phyloP scores from a whole-genome alignment of 2,888 invertebrate species.

The Morpho helenor region DNA sequence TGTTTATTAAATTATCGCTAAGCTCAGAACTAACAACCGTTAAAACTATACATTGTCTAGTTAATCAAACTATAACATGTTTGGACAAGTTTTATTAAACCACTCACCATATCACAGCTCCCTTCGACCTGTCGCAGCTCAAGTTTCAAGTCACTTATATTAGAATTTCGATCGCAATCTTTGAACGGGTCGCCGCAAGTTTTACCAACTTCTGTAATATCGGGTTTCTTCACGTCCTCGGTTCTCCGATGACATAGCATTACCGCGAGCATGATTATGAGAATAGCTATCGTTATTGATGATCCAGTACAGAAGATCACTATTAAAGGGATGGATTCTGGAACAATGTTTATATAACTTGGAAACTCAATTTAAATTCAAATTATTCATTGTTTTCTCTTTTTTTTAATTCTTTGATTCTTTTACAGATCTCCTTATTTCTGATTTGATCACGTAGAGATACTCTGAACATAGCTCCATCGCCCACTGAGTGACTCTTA shows the following conservation, averaged over 20 bases:
- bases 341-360: constrained; percentile 27
- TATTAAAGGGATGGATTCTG: constrained; percentile 87
- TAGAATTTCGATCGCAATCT: constrained; percentile 92
- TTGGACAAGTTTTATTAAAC: too few species aligned
- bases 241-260: constrained; percentile 84
- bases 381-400: not conserved
- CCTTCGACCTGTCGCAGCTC: constrained; percentile 91
- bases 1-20: too few species aligned
- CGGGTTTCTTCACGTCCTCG: constrained; percentile 80
- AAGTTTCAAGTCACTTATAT: constrained; percentile 93
- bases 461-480: too few species aligned
- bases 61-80: too few species aligned
- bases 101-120: constrained; percentile 84
- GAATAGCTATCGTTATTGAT: constrained; percentile 87
- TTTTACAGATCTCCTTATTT: too few species aligned
- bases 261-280: constrained; percentile 88
- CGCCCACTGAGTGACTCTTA: too few species aligned
- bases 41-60: too few species aligned
- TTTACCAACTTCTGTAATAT: constrained; percentile 62
- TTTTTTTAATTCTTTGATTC: too few species aligned
- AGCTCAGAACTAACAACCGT: too few species aligned
- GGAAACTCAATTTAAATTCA: not conserved
- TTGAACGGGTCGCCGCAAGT: constrained; percentile 70
- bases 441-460: too few species aligned
- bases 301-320: constrained; percentile 88